A percentile compares a stretch with the other conserved stretches of the same genome.
phyloP scores from a whole-genome alignment of 2,888 invertebrate genomes.

The Cheilosia pagana region DNA sequence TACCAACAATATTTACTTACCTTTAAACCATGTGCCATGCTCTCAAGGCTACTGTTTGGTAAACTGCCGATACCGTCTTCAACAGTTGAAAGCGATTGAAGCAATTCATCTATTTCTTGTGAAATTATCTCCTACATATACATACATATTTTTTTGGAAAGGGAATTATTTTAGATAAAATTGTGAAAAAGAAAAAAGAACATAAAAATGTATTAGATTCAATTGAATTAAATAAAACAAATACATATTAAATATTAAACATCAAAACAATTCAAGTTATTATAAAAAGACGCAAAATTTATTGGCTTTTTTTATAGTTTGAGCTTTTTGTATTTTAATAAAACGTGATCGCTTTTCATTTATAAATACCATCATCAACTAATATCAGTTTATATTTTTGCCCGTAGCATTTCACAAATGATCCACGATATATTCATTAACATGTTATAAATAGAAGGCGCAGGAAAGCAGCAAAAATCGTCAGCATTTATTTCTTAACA shows the following conservation, averaged over 20 bases:
- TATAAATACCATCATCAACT: background rate
- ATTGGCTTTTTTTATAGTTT: slow-evolving; percentile 60
- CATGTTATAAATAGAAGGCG: slow-evolving; percentile 14
- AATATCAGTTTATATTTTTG: background rate
- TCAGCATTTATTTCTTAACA: slow-evolving; percentile 3
- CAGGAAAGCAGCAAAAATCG: slow-evolving; percentile 21
- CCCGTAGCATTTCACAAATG: slow-evolving; percentile 6
- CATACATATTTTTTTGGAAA: slow-evolving; percentile 33
- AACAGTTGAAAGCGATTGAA: slow-evolving; percentile 87
- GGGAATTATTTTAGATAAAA: slow-evolving; percentile 35
- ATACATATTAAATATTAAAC: slow-evolving; percentile 28
- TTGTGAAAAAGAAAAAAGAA: slow-evolving; percentile 55
- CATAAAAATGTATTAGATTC: slow-evolving; percentile 63
- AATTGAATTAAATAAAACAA: slow-evolving; percentile 40
- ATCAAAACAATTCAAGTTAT: slow-evolving; percentile 38
- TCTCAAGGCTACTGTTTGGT: slow-evolving; percentile 88
- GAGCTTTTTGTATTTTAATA: slow-evolving; percentile 20
- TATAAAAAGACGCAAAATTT: slow-evolving; percentile 43
- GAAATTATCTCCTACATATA: slow-evolving; percentile 85
- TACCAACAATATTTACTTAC: slow-evolving; percentile 84
- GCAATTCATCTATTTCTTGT: slow-evolving; percentile 89
- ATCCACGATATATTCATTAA: slow-evolving; percentile 7
- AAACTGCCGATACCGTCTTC: slow-evolving; percentile 88
- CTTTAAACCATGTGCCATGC: slow-evolving; percentile 89
- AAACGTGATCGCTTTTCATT: slow-evolving; percentile 11